These are phyloP conservation scores for Exephanes ischioxanthus DNA, from an alignment of 2,888 invertebrate genomes.

Conservation along the genomic window DNA sequence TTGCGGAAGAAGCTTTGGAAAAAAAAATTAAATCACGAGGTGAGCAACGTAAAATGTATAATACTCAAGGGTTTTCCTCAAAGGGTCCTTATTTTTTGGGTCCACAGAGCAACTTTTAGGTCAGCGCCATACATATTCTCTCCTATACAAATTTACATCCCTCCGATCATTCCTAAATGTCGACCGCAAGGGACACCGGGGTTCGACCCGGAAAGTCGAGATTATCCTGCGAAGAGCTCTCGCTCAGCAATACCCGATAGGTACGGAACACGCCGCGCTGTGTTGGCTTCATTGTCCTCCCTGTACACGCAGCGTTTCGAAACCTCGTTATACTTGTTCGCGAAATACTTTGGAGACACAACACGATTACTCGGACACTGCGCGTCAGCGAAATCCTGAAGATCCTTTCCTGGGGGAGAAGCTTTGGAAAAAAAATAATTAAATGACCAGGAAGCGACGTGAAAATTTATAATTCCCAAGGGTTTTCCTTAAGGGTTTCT, in stretches of 20 bases:
- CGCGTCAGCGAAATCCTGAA: neutral
- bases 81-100: no score
- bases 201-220: constrained; percentile 58
- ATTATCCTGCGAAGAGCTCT: constrained; percentile 67
- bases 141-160: constrained; percentile 59
- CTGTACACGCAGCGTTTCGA: constrained; percentile 32
- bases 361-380: neutral
- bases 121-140: constrained; percentile 21
- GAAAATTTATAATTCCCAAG: no score
- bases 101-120: no score
- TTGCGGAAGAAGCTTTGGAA: neutral
- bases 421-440: neutral
- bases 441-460: neutral
- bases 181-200: constrained; percentile 54
- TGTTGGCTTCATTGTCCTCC: constrained; percentile 30
- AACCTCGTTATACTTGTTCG: constrained; percentile 1
- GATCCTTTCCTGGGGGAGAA: neutral
- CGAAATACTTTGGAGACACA: neutral
- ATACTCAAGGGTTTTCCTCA: no score
- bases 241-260: constrained; percentile 68
- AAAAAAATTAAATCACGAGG: neutral
- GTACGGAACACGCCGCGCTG: constrained; percentile 30
- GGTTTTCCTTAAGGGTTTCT: no score
- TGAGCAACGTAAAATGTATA: neutral
- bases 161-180: constrained; percentile 60